Evolutionary conservation across 2,113 vertebrate genomes (phyloP).

Genomic region (Synchiropus splendidus): DNA sequence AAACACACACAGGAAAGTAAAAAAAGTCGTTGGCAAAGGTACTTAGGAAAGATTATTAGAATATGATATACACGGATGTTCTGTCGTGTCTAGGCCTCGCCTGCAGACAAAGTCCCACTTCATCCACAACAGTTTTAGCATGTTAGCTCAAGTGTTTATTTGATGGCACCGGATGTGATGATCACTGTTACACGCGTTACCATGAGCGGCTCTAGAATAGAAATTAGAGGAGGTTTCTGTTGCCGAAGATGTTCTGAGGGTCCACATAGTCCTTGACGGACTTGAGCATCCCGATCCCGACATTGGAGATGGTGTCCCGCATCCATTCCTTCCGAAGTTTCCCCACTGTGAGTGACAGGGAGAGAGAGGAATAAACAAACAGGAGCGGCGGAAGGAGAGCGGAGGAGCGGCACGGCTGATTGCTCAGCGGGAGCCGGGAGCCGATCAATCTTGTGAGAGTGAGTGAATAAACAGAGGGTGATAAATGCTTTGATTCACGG

Average conservation of each 20-base stretch:
- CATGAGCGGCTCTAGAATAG: slow-evolving; percentile 7
- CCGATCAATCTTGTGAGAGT: slow-evolving; percentile 96
- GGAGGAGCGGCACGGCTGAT: slow-evolving; percentile 62
- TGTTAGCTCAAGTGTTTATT: slow-evolving; percentile 8
- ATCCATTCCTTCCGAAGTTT: slow-evolving; percentile 85
- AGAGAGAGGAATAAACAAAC: background rate
- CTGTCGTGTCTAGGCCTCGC: slow-evolving; percentile 3
- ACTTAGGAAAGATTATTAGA: slow-evolving; percentile 5
- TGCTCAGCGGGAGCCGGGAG: slow-evolving; percentile 77
- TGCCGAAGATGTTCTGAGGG: slow-evolving; percentile 96
- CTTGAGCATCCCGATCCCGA: slow-evolving; percentile 91
- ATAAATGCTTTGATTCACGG: slow-evolving; percentile 99
- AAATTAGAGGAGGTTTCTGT: slow-evolving; percentile 90
- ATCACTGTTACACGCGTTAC: background rate
- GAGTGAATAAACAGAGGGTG: slow-evolving; percentile 98
- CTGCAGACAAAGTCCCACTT: background rate
- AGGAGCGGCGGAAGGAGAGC: slow-evolving; percentile 3
- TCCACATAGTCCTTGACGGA: slow-evolving; percentile 96
- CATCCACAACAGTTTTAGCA: slow-evolving; percentile 4
- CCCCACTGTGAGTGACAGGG: background rate
- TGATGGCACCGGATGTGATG: slow-evolving; percentile 52
- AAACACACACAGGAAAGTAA: slow-evolving; percentile 16
- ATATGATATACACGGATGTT: slow-evolving; percentile 7
- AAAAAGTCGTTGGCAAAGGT: slow-evolving; percentile 38
- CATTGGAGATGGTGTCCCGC: slow-evolving; percentile 84